Conservation (phyloP, 1,140 invertebrate species). For the Proctacanthus coquilletti region DNA sequence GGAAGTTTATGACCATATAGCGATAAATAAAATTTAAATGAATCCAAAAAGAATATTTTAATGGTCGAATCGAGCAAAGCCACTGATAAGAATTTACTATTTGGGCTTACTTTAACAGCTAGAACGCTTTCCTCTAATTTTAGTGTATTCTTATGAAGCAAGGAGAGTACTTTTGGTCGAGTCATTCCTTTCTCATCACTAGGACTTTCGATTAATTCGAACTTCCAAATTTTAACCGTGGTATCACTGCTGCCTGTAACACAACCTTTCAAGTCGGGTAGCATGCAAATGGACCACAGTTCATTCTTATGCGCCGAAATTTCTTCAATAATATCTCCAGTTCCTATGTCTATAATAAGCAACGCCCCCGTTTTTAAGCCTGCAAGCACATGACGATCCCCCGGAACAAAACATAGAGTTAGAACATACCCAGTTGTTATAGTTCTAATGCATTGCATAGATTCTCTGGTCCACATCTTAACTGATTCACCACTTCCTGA, state of each 20-base stretch:
- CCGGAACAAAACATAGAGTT: conserved; percentile 70
- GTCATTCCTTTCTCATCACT: conserved; percentile 9
- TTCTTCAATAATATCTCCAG: conserved; percentile 59
- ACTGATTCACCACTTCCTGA: conserved; percentile 74
- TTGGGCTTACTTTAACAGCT: conserved; percentile 67
- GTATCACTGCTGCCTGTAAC: conserved; percentile 77
- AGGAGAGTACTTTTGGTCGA: conserved; percentile 49
- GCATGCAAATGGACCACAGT: conserved; percentile 60
- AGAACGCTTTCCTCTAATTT: conserved; percentile 77
- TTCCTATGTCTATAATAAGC: conserved; percentile 73
- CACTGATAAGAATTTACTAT: conserved; percentile 78
- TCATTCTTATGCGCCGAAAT: conserved; percentile 65
- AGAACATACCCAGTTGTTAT: conserved; percentile 50
- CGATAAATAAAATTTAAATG: conserved; percentile 90
- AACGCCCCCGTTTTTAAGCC: conserved; percentile 78
- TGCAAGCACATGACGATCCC: conserved; percentile 78
- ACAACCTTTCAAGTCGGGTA: conserved; percentile 64
- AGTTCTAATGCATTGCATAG: conserved; percentile 69
- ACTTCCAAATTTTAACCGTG: conserved; percentile 88
- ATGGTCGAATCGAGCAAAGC: conserved; percentile 85
- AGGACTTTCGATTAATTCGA: conserved; percentile 51
- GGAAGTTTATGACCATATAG: conserved; percentile 96
- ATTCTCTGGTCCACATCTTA: conserved; percentile 88
- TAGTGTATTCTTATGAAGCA: conserved; percentile 64
- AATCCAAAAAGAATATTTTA: conserved; percentile 89